A percentile compares a stretch with the other conserved stretches of the same genome.
Evolutionary conservation across 2,888 invertebrate species (phyloP).

Genomic region (Chirona hameri): DNA sequence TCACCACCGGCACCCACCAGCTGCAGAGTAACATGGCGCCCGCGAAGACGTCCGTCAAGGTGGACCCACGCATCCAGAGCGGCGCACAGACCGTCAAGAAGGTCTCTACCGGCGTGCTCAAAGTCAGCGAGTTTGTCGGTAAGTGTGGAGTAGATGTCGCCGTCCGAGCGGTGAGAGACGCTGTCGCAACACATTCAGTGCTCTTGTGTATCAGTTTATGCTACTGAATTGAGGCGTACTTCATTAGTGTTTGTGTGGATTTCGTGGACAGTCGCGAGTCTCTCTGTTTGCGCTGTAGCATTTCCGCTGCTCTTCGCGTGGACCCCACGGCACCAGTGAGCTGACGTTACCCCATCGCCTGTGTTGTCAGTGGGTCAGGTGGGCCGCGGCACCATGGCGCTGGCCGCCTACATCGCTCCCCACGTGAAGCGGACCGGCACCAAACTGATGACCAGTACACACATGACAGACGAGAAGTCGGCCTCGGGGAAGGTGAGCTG

Average conservation of each 20-base stretch:
- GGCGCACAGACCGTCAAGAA: conserved; percentile 61
- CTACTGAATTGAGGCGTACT: too few species aligned
- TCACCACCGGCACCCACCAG: conserved; percentile 50
- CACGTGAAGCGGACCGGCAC: conserved; percentile 63
- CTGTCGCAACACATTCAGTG: too few species aligned
- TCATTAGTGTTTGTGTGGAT: too few species aligned
- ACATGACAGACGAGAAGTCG: conserved; percentile 53
- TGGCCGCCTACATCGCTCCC: conserved; percentile 65
- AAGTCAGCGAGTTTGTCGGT: conserved; percentile 64
- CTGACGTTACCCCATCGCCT: too few species aligned
- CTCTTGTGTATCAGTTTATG: too few species aligned
- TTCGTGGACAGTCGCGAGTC: too few species aligned
- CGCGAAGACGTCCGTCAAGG: conserved; percentile 49
- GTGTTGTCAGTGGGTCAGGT: conserved; percentile 52
- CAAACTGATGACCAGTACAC: conserved; percentile 53
- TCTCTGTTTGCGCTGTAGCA: too few species aligned
- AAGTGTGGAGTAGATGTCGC: conserved; percentile 41
- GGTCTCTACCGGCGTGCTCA: conserved; percentile 63
- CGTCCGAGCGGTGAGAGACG: too few species aligned
- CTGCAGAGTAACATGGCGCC: conserved; percentile 40
- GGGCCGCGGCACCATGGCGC: conserved; percentile 61
- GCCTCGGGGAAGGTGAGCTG: conserved; percentile 50
- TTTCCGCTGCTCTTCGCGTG: too few species aligned
- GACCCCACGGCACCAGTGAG: too few species aligned
- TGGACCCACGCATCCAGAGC: conserved; percentile 57